Percentiles rank a stretch among this genome's conserved stretches.
Evolutionary conservation across 2,113 vertebrate genomes (phyloP).

Genomic region (Dicentrarchus labrax): DNA sequence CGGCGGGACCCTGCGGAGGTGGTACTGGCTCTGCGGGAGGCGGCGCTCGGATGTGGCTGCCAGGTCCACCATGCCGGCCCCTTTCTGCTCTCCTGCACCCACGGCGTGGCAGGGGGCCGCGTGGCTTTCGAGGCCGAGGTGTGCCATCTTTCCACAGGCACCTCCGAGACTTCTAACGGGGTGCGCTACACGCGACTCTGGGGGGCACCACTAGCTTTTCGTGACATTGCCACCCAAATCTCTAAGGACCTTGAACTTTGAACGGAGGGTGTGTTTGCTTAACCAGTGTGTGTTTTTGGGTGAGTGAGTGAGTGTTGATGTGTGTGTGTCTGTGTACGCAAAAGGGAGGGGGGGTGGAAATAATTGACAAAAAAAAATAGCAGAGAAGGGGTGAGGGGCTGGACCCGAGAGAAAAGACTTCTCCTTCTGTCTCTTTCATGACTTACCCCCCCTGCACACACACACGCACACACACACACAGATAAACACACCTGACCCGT

Average conservation of each 20-base stretch:
- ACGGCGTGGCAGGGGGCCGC: slow-evolving; percentile 85
- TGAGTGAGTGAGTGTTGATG: slow-evolving; percentile 54
- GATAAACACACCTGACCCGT: slow-evolving; percentile 51
- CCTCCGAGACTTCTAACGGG: slow-evolving; percentile 86
- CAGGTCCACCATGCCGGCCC: slow-evolving; percentile 89
- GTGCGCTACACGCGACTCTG: slow-evolving; percentile 90
- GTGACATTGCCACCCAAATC: slow-evolving; percentile 90
- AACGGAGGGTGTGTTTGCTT: slow-evolving; percentile 66
- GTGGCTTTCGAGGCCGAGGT: slow-evolving; percentile 92
- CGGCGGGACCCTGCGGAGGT: slow-evolving; percentile 90
- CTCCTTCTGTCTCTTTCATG: slow-evolving; percentile 71
- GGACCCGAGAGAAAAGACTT: slow-evolving; percentile 76
- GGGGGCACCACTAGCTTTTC: slow-evolving; percentile 90
- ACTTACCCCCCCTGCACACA: slow-evolving; percentile 33
- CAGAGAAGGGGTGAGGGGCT: slow-evolving; percentile 72
- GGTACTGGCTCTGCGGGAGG: slow-evolving; percentile 89
- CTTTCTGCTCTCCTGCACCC: slow-evolving; percentile 92
- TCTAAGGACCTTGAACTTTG: slow-evolving; percentile 90
- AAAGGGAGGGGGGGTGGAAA: slow-evolving; percentile 33
- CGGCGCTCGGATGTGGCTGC: slow-evolving; percentile 88
- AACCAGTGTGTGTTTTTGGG: slow-evolving; percentile 51
- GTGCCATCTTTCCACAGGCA: slow-evolving; percentile 88
- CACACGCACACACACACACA: slow-evolving; percentile 27
- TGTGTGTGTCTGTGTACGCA: slow-evolving; percentile 32
- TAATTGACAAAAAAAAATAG: slow-evolving; percentile 31